Percentiles rank a stretch among this genome's conserved stretches.
Evolutionary conservation across 2,888 invertebrate genomes (phyloP).

Genomic region (Ypsolopha sequella): DNA sequence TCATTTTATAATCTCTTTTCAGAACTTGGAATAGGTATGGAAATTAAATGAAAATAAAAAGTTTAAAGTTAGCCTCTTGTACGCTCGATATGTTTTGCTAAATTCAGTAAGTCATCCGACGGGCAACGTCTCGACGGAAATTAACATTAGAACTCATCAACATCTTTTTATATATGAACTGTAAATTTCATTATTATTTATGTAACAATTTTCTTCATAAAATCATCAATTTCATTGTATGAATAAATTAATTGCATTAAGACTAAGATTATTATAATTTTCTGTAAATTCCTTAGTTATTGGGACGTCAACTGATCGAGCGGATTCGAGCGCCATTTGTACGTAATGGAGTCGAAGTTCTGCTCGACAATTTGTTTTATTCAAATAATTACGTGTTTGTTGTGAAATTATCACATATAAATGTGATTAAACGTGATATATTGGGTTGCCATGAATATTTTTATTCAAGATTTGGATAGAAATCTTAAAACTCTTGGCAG

Average conservation of each 20-base stretch:
- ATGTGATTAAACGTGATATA: conserved; percentile 30
- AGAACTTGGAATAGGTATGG: background rate
- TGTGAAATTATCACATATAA: conserved; percentile 43
- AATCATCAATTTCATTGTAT: background rate
- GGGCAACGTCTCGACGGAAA: conserved; percentile 55
- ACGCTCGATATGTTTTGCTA: conserved; percentile 27
- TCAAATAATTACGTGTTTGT: conserved; percentile 35
- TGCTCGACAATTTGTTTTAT: conserved; percentile 36
- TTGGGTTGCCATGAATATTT: conserved; percentile 48
- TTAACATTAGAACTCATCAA: conserved; percentile 16
- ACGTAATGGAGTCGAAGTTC: conserved; percentile 75
- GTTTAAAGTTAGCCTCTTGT: background rate
- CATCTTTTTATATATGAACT: background rate
- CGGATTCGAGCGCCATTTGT: conserved; percentile 76
- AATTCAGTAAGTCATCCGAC: conserved; percentile 63
- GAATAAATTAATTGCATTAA: background rate
- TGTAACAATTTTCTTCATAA: background rate
- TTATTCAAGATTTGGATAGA: conserved; percentile 44
- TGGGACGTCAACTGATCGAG: conserved; percentile 59
- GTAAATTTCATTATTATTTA: background rate
- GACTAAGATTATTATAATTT: background rate
- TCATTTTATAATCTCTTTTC: too few species aligned
- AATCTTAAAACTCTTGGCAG: conserved; percentile 25
- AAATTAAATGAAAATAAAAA: background rate
- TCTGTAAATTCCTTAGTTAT: conserved; percentile 37